Conservation (phyloP, 2,888 invertebrate genomes). For the Sesia bembeciformis region DNA sequence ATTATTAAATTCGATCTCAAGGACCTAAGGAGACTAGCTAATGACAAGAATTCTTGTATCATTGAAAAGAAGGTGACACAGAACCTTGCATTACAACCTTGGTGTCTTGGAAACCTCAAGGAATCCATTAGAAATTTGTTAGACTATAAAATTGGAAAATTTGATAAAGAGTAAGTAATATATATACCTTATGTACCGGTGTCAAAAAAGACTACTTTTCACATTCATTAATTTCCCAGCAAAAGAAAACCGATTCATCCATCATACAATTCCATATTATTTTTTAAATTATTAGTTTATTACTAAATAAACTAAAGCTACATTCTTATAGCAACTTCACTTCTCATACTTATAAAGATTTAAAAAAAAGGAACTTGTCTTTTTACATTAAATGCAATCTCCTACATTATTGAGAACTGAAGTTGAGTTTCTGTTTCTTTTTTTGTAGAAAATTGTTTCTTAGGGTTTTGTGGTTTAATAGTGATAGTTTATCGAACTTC, state of each 20-base stretch:
- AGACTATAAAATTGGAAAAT: slow-evolving; percentile 74
- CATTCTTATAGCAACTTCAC: too few species aligned
- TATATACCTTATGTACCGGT: background rate
- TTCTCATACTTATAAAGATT: too few species aligned
- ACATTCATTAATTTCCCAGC: too few species aligned
- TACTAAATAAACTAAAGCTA: background rate
- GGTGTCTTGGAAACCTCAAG: slow-evolving; percentile 75
- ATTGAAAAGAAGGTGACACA: slow-evolving; percentile 67
- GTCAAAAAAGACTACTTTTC: too few species aligned
- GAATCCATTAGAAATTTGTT: slow-evolving; percentile 75
- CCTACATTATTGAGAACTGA: too few species aligned
- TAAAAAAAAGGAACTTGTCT: too few species aligned
- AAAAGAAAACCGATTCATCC: background rate
- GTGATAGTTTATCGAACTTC: too few species aligned
- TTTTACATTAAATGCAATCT: too few species aligned
- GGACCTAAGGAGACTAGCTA: slow-evolving; percentile 68
- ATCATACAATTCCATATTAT: background rate
- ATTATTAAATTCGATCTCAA: slow-evolving; percentile 68
- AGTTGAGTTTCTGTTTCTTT: too few species aligned
- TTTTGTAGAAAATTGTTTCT: too few species aligned
- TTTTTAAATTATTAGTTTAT: background rate
- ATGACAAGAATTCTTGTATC: slow-evolving; percentile 74
- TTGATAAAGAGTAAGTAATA: slow-evolving; percentile 74
- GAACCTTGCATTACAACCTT: slow-evolving; percentile 77
- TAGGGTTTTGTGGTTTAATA: too few species aligned